Evolutionary conservation across 2,113 vertebrate genomes (phyloP), one percentile per base, ranked within the genome.

Genomic region (Pica pica): DNA sequence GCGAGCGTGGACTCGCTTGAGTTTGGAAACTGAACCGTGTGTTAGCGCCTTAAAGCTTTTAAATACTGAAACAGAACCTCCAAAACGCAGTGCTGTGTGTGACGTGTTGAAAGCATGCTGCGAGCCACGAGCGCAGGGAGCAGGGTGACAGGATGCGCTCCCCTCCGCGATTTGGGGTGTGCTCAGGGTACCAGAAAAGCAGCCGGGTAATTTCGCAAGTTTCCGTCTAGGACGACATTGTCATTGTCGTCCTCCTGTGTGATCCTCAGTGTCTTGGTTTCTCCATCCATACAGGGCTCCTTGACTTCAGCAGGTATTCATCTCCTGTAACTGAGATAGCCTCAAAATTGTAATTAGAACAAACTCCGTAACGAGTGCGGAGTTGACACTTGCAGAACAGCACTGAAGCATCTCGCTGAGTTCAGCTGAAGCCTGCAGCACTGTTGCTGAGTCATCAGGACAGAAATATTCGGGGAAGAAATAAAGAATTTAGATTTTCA

Each of bases 191-290:
- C 55, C 42, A 7, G n/a, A 11, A 35, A 9, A 26, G 1, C 24
- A 1, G 0, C 6, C 6, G 7, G 7, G 27, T 4, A 1, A 3
- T 10, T 44, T 3, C 2, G 3, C 31, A 23, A n/a, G 5, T 56
- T 68, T 42, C 19, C 0, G 10, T 7, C 1, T 2, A 9, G 61
- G 11, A 2, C 22, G 12, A 0, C 6, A 0, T 1, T 18, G 41
- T 6, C 5, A 0, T 0, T 18, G 17, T 5, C 22, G 15, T 22
- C 6, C 13, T 12, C 28, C 20, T 7, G n/a, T 3, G 33, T 15
- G 46, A 31, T 15, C 37, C 23, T 3, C 10, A 1, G 16, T 2
- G 9, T 6, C 49, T 28, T 18, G 56, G 8, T 31, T 81, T 37
- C 41, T 44, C 30, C 56, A 8, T 55, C 30, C 35, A 0, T 1